A percentile compares a stretch with the other conserved stretches of the same genome.
phyloP scores from a whole-genome alignment of 2,888 invertebrate genomes.

The Chymomyza amoena region DNA sequence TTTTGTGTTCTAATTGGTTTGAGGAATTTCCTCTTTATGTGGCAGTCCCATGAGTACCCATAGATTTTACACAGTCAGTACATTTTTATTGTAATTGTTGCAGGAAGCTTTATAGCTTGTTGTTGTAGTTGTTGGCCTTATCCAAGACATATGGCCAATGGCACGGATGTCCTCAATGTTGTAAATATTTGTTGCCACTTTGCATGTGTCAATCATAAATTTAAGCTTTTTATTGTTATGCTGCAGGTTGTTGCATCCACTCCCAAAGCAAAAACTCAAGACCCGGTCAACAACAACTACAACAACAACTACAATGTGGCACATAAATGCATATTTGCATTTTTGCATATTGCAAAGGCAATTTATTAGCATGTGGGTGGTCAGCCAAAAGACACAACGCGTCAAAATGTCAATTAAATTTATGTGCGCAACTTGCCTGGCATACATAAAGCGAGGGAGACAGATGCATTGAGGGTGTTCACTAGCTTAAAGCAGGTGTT shows the following conservation, averaged over 20 bases:
- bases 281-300: background rate
- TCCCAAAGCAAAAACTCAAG: no score
- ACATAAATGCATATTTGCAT: background rate
- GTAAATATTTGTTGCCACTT: slow-evolving; percentile 1
- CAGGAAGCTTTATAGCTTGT: background rate
- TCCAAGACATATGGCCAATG: background rate
- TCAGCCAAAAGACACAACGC: slow-evolving; percentile 30
- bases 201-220: slow-evolving; percentile 28
- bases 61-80: background rate
- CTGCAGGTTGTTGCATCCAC: background rate
- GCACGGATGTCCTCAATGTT: background rate
- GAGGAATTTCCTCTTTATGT: background rate
- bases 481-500: no score
- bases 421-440: slow-evolving; percentile 44
- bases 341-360: slow-evolving; percentile 28
- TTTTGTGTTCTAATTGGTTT: slow-evolving; percentile 1
- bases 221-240: slow-evolving; percentile 10
- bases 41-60: background rate
- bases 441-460: slow-evolving; percentile 34
- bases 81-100: background rate
- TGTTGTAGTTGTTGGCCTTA: no score
- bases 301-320: slow-evolving; percentile 8
- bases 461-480: background rate
- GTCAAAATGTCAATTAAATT: slow-evolving; percentile 59
- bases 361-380: slow-evolving; percentile 49